Base-by-base conservation (phyloP, 2,797 vertebrate species). In the Paratrypauchen microcephalus region DNA sequence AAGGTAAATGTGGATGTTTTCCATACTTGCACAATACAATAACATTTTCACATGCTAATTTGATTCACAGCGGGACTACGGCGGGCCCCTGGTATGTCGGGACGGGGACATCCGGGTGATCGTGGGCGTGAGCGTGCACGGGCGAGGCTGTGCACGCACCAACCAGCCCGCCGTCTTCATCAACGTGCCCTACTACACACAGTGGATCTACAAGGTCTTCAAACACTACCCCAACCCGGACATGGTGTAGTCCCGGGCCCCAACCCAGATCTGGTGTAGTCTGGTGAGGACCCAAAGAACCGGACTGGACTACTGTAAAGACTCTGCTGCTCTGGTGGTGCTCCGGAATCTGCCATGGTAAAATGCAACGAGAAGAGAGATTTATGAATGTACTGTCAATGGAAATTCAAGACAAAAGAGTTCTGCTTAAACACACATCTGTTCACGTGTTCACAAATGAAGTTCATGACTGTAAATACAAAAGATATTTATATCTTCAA, bases 121-220 rank as follows among this genome's bases (percentile, higher is more conserved):
- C 21, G 91, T 96, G 55, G 98, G 98, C 15, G 95, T 99, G 55
- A 99, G 98, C 52, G 93, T 99, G 74, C 97, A 96, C 23, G 96
- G 97, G 61, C 92, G 97, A 28, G 96, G 98, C 77, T 99, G 98
- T 12, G 97, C 96, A 36, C 91, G 95, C 56, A 93, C 93, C 82
- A 97, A 96, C 80, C 95, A 97, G 54, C 97, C 98, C 0, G 95
- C 94, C 39, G 94, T 99, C 85, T 99, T 99, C 82, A 93, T 98
- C 72, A 95, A 96, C n/a, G 96, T 99, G 66, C 95, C 97, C 0
- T 97, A 94, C 85, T 99, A 98, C 83, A 92, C 96, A 4, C 94
- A 95, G 75, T 99, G 98, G 98, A 98, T 99, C 92, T 95, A 97
- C 86, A 99, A 99, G 91, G 96, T 99, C 68, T 94, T 90, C 87